These are phyloP conservation scores for Bucorvus abyssinicus DNA, from an alignment of 2,797 vertebrate genomes.

Conservation along the genomic window DNA sequence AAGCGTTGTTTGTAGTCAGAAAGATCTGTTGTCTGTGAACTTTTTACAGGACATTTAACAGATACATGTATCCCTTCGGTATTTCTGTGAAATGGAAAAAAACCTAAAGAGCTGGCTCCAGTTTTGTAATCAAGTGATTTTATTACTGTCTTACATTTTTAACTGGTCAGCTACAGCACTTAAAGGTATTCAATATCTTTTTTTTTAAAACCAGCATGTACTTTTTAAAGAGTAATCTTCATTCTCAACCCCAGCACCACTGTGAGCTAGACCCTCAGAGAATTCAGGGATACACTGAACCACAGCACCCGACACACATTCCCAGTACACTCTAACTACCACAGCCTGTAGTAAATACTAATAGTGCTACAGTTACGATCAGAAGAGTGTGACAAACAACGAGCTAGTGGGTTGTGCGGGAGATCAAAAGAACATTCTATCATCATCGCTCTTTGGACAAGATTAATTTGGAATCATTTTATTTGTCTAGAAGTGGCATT, in stretches of 20 bases:
- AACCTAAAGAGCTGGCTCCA: background rate
- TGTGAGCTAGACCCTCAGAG: background rate
- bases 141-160: background rate
- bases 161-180: background rate
- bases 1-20: background rate
- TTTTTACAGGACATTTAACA: background rate
- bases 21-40: background rate
- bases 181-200: background rate
- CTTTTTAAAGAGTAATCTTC: background rate
- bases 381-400: background rate
- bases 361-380: too few species aligned
- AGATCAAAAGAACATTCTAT: background rate
- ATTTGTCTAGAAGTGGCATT: background rate
- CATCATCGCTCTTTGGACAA: background rate
- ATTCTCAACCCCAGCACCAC: background rate
- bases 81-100: background rate
- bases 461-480: background rate
- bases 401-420: background rate
- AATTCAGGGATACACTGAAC: background rate
- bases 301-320: accelerated
- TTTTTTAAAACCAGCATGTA: background rate
- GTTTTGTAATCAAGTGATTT: background rate
- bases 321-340: background rate
- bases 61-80: background rate
- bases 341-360: background rate